These are phyloP conservation scores for Spatula versicolor DNA, from an alignment of 2,797 vertebrate species.

Conservation along the genomic window DNA sequence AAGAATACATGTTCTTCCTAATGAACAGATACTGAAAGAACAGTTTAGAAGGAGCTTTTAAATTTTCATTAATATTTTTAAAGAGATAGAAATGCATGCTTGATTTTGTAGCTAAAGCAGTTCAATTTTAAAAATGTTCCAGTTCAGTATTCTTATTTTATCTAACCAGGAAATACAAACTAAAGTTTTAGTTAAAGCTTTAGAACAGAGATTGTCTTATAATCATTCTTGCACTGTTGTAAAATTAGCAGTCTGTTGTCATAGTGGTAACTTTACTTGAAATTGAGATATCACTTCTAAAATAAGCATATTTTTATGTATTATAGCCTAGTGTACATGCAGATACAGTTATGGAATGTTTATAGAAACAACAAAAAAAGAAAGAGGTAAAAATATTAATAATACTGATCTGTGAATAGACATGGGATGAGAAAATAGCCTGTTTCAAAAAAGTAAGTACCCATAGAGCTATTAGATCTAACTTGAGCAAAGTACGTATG, in stretches of 20 bases:
- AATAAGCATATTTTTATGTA: neutral
- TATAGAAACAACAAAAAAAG: neutral
- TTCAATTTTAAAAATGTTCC: neutral
- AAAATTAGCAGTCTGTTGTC: neutral
- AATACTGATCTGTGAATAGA: neutral
- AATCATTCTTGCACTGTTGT: neutral
- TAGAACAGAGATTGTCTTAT: neutral
- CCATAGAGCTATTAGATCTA: neutral
- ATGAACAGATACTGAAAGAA: slow-evolving; percentile 47
- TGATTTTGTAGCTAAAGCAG: neutral
- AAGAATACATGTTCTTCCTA: slow-evolving; percentile 15
- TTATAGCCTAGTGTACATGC: neutral
- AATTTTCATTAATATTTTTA: slow-evolving; percentile 29
- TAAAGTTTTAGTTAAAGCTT: neutral
- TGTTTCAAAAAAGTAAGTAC: neutral
- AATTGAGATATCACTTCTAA: neutral
- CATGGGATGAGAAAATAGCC: neutral
- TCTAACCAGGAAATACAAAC: neutral
- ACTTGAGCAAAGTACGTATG: neutral
- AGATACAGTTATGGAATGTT: neutral
- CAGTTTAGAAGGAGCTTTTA: slow-evolving; percentile 36
- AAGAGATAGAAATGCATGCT: neutral
- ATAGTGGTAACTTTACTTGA: neutral
- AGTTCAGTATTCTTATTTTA: neutral
- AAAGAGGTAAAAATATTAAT: neutral